Evolutionary conservation across 2,888 invertebrate species (phyloP), one percentile per base, ranked within the genome.

Genomic region (Lampropteryx suffumata): DNA sequence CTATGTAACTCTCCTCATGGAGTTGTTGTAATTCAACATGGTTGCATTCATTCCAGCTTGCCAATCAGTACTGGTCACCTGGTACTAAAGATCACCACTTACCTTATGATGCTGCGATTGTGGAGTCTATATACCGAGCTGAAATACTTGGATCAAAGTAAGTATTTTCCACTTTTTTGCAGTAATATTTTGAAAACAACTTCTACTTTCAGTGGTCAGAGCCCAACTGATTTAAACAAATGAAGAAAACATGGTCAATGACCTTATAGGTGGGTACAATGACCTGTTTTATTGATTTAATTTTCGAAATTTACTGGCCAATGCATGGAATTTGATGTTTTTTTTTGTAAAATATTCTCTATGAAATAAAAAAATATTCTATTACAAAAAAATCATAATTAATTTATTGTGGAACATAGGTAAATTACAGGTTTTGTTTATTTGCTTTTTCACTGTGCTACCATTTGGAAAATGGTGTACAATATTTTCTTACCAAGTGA

Each of bases 61-160:
- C 98, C 1, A 94, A 95, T 55, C 94, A 96, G 74, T 97, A 97
- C 78, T 99, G 99, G 99, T 95, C 97, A 0, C 97, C 97, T 0
- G 95, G 96, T 76, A 95, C 96, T 0, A 90, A 92, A 45, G 92
- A 92, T 7, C 90, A 92, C 2, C 96, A 96, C 87, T 78, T 93
- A 67, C 92, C 94, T 35, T 97, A 94, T 73, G 94, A 95, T 88
- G 90, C 94, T 17, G 89, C 94, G 71, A 92, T 98, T 64, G 94
- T 98, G 61, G 97, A 98, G 72, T 95, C 97, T 65, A 95, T 99
- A 64, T 99, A 98, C 74, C 87, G 92, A 45, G 94, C 95, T 73
- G 98, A 99, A 87, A 96, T 99, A 68, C 92, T 94, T 50, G 95
- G 95, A 45, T 94, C 96, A 67, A 95, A 94, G 94, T 95, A 89